A percentile compares a stretch with the other conserved stretches of the same genome.
These are phyloP conservation scores for Hecatera dysodea DNA, from an alignment of 2,888 invertebrate species.

Conservation along the genomic window DNA sequence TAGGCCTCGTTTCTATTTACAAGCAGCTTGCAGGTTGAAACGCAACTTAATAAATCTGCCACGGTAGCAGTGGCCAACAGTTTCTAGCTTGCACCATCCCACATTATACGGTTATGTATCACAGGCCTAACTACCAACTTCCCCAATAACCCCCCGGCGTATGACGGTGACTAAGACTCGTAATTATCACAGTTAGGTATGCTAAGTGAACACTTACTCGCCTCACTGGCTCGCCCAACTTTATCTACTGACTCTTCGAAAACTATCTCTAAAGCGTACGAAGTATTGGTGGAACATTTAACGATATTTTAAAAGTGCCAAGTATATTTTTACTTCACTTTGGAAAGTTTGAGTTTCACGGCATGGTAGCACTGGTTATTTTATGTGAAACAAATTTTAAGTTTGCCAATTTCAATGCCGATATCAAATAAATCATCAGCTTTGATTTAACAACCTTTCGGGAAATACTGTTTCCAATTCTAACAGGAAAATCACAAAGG, in stretches of 20 bases:
- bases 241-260: conserved; percentile 43
- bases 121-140: conserved; percentile 39
- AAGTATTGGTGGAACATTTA: conserved; percentile 46
- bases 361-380: neutral
- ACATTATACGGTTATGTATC: conserved; percentile 29
- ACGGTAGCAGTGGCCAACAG: neutral
- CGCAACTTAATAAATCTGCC: neutral
- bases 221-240: conserved; percentile 47
- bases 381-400: conserved; percentile 1
- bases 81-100: neutral
- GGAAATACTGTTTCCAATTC: neutral
- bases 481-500: conserved; percentile 43
- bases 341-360: conserved; percentile 9
- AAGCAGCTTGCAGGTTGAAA: neutral
- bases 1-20: neutral
- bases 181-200: conserved; percentile 57
- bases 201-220: conserved; percentile 61
- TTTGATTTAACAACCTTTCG: conserved; percentile 5
- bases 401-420: conserved; percentile 2
- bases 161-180: conserved; percentile 44
- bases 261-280: conserved; percentile 48
- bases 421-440: neutral
- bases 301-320: conserved; percentile 48
- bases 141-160: conserved; percentile 46
- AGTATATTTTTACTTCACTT: conserved; percentile 20